Percentiles rank a stretch among this genome's conserved stretches.
These are phyloP conservation scores for Salvator merianae DNA, from an alignment of 2,113 vertebrate genomes.

Conservation along the genomic window DNA sequence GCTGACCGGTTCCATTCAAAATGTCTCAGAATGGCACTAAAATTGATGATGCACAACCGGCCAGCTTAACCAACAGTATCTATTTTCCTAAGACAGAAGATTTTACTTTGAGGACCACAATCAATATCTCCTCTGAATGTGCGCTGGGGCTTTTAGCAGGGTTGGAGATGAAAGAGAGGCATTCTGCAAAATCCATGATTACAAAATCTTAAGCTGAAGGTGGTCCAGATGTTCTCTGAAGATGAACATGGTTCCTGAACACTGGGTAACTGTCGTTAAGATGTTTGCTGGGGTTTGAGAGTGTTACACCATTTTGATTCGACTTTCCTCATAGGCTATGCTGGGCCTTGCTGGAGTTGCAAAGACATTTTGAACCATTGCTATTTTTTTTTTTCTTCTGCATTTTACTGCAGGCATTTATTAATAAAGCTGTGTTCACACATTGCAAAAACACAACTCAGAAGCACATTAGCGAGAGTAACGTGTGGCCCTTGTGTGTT, in stretches of 20 bases:
- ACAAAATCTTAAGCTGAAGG: not conserved
- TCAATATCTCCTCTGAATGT: not conserved
- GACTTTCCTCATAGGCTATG: too few relatives aligned
- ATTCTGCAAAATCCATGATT: not conserved
- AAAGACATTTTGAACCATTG: too few relatives aligned
- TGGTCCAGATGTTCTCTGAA: not conserved
- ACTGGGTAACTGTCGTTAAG: not conserved
- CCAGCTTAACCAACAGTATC: not conserved
- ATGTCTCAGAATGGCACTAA: not conserved
- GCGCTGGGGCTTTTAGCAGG: not conserved
- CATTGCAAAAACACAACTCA: too few relatives aligned
- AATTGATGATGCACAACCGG: conserved; percentile 2
- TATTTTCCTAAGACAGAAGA: conserved; percentile 8
- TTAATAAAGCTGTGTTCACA: too few relatives aligned
- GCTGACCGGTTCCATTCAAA: conserved; percentile 14
- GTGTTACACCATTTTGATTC: too few relatives aligned
- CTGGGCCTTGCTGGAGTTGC: too few relatives aligned
- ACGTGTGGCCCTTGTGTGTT: too few relatives aligned
- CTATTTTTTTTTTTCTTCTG: too few relatives aligned
- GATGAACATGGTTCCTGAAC: too few relatives aligned
- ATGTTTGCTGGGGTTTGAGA: too few relatives aligned
- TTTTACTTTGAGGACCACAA: not conserved
- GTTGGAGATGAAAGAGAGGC: not conserved
- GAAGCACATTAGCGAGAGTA: too few relatives aligned
- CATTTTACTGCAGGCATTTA: too few relatives aligned